Conservation (phyloP, 2,888 invertebrate species). For the Scaptomyza parva region DNA sequence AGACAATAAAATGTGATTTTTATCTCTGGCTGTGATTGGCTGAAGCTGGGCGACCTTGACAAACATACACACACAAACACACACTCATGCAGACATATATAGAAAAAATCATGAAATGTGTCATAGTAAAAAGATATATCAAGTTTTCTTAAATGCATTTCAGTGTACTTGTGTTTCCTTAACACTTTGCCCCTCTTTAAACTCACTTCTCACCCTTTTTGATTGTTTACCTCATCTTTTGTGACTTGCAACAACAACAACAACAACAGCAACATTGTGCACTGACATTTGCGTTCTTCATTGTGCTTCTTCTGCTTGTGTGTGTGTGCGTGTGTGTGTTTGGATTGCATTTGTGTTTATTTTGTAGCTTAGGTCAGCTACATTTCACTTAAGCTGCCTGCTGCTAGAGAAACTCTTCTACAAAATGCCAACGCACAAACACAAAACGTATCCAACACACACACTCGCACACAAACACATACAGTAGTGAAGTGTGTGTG, state of each 20-base stretch:
- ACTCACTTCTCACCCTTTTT: not conserved
- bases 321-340: slow-evolving; percentile 1
- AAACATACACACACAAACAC: slow-evolving; percentile 14
- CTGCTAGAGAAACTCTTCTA: slow-evolving; percentile 53
- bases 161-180: not conserved
- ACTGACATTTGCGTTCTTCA: slow-evolving; percentile 57
- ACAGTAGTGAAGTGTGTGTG: slow-evolving; percentile 39
- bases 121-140: not conserved
- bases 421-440: slow-evolving; percentile 65
- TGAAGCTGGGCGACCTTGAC: slow-evolving; percentile 53
- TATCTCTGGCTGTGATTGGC: slow-evolving; percentile 27
- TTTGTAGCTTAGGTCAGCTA: slow-evolving; percentile 82
- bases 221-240: slow-evolving; percentile 9
- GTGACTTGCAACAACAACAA: too few species aligned
- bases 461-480: slow-evolving; percentile 26
- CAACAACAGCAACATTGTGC: slow-evolving; percentile 23
- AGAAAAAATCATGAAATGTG: too few species aligned
- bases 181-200: not conserved
- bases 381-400: slow-evolving; percentile 80
- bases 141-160: not conserved
- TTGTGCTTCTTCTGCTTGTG: slow-evolving; percentile 40
- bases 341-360: slow-evolving; percentile 70
- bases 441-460: slow-evolving; percentile 33
- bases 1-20: slow-evolving; percentile 54
- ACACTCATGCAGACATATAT: slow-evolving; percentile 1